A percentile compares a stretch with the other conserved stretches of the same genome.
Evolutionary conservation across 2,797 vertebrate species (phyloP).

Genomic region (Platalea minor): DNA sequence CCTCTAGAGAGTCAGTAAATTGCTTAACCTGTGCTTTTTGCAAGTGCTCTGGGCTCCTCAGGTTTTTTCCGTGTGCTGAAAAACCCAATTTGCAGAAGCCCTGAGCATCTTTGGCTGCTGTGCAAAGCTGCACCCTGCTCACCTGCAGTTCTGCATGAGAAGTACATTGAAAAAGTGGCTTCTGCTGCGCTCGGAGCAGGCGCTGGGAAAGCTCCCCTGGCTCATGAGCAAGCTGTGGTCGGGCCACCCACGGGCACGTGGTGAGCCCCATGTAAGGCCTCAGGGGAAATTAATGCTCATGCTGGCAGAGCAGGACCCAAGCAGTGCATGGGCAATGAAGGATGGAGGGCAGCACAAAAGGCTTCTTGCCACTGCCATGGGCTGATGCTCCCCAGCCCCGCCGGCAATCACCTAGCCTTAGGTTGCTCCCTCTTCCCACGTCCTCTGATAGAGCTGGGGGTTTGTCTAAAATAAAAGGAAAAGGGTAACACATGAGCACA

Average conservation of each 20-base stretch:
- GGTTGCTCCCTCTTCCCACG: neutral
- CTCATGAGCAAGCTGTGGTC: neutral
- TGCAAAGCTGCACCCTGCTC: neutral
- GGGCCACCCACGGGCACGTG: rapidly evolving
- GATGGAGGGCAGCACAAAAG: neutral
- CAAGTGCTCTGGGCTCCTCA: neutral
- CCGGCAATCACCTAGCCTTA: neutral
- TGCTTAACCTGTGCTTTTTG: neutral
- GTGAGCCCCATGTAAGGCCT: neutral
- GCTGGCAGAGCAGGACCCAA: neutral
- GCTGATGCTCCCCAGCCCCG: neutral
- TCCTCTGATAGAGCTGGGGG: neutral
- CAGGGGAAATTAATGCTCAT: neutral
- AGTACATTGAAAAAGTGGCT: neutral
- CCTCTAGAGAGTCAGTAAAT: neutral
- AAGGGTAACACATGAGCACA: neutral
- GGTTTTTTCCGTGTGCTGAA: neutral
- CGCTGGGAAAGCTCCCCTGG: neutral
- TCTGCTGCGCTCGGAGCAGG: neutral
- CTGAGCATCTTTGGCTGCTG: neutral
- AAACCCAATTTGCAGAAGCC: neutral
- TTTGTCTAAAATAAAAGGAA: neutral
- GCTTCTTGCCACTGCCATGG: neutral
- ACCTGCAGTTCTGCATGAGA: neutral
- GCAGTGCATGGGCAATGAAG: rapidly evolving